Conservation (phyloP, 2,797 vertebrate species). For the Falco columbarius region DNA sequence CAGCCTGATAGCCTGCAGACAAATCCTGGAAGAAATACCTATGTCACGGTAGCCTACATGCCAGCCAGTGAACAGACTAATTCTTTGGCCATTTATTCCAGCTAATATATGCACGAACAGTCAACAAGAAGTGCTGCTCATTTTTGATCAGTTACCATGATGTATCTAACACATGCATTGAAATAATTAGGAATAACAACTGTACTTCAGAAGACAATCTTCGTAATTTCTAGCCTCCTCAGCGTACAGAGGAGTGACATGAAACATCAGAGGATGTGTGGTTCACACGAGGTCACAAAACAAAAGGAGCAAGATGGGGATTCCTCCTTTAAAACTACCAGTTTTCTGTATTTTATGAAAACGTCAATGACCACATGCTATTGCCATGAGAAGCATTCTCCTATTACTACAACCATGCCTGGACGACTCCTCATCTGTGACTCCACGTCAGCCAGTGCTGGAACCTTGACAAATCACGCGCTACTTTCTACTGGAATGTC, state of each 20-base stretch:
- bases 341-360: neutral
- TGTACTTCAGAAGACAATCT: neutral
- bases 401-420: neutral
- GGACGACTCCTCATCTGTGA: neutral
- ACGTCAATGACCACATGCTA: fast-evolving
- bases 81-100: neutral
- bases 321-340: neutral
- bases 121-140: neutral
- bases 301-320: neutral
- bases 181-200: neutral
- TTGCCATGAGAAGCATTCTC: neutral
- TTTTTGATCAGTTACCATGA: neutral
- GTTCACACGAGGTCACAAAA: neutral
- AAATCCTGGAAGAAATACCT: neutral
- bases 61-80: neutral
- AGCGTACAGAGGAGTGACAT: fast-evolving
- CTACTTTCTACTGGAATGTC: neutral
- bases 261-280: neutral
- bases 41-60: neutral
- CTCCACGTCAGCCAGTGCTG: neutral
- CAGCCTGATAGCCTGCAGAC: neutral
- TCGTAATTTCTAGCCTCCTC: neutral
- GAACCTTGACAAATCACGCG: neutral
- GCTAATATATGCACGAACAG: neutral
- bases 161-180: neutral